Conservation (phyloP, 2,888 invertebrate genomes). For the Tetranychus piercei region DNA sequence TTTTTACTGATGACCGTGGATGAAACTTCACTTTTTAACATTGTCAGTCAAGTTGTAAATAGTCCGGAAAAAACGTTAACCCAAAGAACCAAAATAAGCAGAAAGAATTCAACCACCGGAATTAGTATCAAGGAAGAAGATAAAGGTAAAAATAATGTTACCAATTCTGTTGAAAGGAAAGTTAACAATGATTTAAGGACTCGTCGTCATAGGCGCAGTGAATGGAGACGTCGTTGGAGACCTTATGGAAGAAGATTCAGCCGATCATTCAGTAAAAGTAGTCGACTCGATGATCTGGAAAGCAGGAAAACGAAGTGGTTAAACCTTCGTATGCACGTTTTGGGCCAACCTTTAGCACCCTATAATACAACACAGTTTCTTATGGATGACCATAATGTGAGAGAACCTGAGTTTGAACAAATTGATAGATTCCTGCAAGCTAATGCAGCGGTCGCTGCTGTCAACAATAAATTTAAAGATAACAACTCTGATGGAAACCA, state of each 20-base stretch:
- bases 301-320: neutral
- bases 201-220: neutral
- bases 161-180: neutral
- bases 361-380: conserved; percentile 91
- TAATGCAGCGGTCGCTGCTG: neutral
- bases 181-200: neutral
- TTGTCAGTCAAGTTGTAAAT: too few species aligned
- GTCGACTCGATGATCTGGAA: neutral
- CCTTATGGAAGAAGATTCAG: neutral
- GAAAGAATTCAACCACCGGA: too few species aligned
- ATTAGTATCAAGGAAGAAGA: neutral
- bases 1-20: too few species aligned
- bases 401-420: conserved; percentile 30
- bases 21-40: too few species aligned
- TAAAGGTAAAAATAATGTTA: neutral
- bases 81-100: too few species aligned
- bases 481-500: neutral
- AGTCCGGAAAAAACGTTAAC: too few species aligned
- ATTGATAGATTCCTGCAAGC: conserved; percentile 15
- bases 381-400: conserved; percentile 64
- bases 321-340: neutral
- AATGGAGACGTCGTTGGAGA: neutral
- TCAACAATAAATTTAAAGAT: neutral
- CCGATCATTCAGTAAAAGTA: neutral
- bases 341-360: conserved; percentile 52